Evolutionary conservation across 1,140 invertebrate genomes (phyloP), one percentile per base, ranked within the genome.

Genomic region (Protaetia brevitarsis): DNA sequence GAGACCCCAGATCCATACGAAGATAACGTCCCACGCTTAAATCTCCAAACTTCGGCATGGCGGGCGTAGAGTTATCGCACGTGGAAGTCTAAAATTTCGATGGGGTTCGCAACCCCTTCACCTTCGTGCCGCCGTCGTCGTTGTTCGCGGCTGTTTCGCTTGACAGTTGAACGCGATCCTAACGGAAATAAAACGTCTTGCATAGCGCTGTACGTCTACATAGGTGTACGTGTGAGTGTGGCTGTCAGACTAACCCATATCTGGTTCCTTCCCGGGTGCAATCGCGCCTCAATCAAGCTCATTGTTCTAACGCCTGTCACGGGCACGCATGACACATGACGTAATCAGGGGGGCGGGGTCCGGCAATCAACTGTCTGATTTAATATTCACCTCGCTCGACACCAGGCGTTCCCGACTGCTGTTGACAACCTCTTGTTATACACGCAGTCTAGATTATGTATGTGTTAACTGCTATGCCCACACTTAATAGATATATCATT

Each of bases 361-460:
- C 66, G 68, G 73, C 72, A 76, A 76, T 76, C 74, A 74, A 72
- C 69, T 72, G 74, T 74, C 73, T 76, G 74, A 76, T 76, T 76
- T 76, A 76, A 76, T 76, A 76, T 76, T 76, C 74, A 76, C 73
- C 73, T 72, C 74, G 68, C 64, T 67, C 66, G 62, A 68, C 65
- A 69, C 64, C 70, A 65, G 68, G 72, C 72, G 69, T 70, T 68
- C 65, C 73, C 67, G 65, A 62, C 63, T 75, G 73, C 71, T 68
- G 73, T 72, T 75, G 73, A 75, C 73, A 75, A 74, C 58, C 72
- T 72, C 72, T 73, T 73, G 72, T 73, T 64, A 57, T 71, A 71
- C 68, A 66, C 64, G 66, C 58, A 59, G 58, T 34, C 66, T 59
- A 65, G 70, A 69, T 73, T 73, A 73, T 72, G 71, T 67, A 72